These are phyloP conservation scores for Aurelia aurita complex sp. Pacific DNA, from an alignment of 30 jellyfish, hydroid and myxozoan species.

Conservation along the genomic window DNA sequence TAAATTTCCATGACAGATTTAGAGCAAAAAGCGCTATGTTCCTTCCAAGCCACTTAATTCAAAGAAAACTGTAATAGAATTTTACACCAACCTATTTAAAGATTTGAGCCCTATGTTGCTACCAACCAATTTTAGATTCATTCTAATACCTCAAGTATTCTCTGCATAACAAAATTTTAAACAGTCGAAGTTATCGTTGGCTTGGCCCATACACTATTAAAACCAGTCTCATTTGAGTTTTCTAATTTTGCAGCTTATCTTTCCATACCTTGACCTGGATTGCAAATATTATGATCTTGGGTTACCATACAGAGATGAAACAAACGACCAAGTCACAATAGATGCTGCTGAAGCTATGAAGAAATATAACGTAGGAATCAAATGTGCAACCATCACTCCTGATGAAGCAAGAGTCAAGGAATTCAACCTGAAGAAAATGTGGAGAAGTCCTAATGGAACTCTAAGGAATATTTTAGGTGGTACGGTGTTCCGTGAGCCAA, in stretches of 20 bases:
- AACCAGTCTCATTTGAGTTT: no score
- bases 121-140: no score
- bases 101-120: no score
- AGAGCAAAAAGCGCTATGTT: no score
- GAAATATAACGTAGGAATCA: constrained; percentile 92
- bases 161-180: no score
- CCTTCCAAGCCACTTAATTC: no score
- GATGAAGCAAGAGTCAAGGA: constrained; percentile 99
- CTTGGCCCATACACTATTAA: no score
- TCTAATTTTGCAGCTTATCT: constrained; percentile 24
- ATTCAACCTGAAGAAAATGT: constrained; percentile 94
- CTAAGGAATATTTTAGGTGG: constrained; percentile 97
- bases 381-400: constrained; percentile 99
- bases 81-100: no score
- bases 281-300: constrained; percentile 98
- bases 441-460: constrained; percentile 99
- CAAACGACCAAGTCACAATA: constrained; percentile 92
- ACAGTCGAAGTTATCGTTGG: no score
- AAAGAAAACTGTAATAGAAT: no score
- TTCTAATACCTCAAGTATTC: no score
- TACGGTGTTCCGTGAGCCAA: constrained; percentile 99
- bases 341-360: constrained; percentile 99
- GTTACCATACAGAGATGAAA: constrained; percentile 96
- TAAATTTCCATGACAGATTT: no score
- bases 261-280: constrained; percentile 90